Conservation (phyloP, 2,797 vertebrate genomes). For the Rhinogobio ventralis region DNA sequence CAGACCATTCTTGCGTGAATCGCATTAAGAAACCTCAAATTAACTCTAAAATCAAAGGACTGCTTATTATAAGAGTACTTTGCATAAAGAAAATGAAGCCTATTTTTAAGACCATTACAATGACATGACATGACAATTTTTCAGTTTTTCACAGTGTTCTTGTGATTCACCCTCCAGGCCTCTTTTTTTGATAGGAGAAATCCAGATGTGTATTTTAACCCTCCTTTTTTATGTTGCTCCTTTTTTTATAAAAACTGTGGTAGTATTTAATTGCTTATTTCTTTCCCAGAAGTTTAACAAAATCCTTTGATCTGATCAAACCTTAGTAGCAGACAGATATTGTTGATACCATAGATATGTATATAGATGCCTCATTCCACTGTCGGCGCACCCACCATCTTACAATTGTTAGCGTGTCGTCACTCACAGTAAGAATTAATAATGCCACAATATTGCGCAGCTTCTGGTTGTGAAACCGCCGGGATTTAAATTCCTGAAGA, state of each 20-base stretch:
- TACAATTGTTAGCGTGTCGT: no score
- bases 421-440: no score
- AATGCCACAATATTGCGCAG: no score
- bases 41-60: conserved; percentile 6
- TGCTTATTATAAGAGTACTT: conserved; percentile 10
- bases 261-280: not conserved
- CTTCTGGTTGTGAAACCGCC: no score
- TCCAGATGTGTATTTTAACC: not conserved
- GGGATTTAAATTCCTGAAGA: no score
- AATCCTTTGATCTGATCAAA: not conserved
- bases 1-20: not conserved
- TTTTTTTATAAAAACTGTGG: not conserved
- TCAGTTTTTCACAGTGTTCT: conserved; percentile 6
- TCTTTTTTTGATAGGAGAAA: not conserved
- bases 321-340: not conserved
- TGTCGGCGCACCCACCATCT: no score
- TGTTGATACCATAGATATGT: not conserved
- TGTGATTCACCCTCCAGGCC: not conserved
- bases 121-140: conserved; percentile 13
- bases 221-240: not conserved
- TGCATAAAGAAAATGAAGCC: not conserved
- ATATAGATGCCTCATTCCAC: no score
- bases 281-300: no score
- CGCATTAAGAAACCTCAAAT: not conserved
- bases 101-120: conserved; percentile 8